These are phyloP conservation scores for Chirona hameri DNA, from an alignment of 2,888 invertebrate species.

Conservation along the genomic window DNA sequence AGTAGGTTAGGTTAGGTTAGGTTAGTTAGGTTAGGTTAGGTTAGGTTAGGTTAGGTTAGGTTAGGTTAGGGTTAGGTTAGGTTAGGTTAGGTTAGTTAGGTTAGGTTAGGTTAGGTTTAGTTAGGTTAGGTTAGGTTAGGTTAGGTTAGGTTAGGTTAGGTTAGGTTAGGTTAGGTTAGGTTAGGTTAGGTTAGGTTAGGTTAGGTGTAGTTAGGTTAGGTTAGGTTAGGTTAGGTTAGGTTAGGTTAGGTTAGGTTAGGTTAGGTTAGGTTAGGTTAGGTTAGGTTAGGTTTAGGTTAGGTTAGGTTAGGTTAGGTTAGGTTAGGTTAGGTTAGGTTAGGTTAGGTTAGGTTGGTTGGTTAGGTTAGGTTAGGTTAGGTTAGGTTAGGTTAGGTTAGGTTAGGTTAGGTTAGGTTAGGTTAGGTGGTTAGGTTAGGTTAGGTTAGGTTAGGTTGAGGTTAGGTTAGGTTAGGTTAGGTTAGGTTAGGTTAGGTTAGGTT, in stretches of 20 bases:
- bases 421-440: no score
- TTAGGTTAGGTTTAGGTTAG: no score
- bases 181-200: slow-evolving; percentile 36
- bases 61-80: no score
- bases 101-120: slow-evolving; percentile 34
- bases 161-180: slow-evolving; percentile 36
- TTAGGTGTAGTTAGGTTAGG: no score
- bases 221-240: slow-evolving; percentile 36
- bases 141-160: slow-evolving; percentile 35
- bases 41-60: slow-evolving; percentile 32
- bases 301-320: neutral
- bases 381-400: slow-evolving; percentile 30
- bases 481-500: no score
- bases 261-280: slow-evolving; percentile 35
- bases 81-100: slow-evolving; percentile 35
- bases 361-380: slow-evolving; percentile 32
- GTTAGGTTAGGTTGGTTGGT: slow-evolving; percentile 34
- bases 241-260: slow-evolving; percentile 36
- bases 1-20: slow-evolving; percentile 28
- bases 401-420: neutral
- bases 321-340: slow-evolving; percentile 35
- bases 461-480: no score
- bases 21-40: slow-evolving; percentile 8
- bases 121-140: slow-evolving; percentile 34
- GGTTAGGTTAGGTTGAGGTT: no score